These are phyloP conservation scores for Tachina lurida DNA, from an alignment of 2,888 invertebrate species.

Conservation along the genomic window DNA sequence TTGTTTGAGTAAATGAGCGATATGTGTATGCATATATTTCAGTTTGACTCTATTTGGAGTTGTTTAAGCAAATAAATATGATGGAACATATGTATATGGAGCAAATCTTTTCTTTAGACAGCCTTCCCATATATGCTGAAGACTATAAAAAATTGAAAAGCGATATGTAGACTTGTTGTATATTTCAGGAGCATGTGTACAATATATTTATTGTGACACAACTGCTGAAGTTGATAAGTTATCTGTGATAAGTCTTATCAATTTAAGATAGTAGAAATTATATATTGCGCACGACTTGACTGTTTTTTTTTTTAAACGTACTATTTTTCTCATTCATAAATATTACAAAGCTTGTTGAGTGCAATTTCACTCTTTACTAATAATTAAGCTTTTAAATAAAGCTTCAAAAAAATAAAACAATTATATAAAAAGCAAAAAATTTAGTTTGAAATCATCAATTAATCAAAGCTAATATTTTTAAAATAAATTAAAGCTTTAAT, in stretches of 20 bases:
- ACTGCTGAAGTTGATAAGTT: not conserved
- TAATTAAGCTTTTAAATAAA: not conserved
- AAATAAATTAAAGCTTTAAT: not conserved
- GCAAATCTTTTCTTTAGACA: too few relatives aligned
- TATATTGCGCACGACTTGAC: slow-evolving; percentile 43
- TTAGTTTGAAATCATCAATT: slow-evolving; percentile 5
- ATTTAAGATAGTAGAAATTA: slow-evolving; percentile 13
- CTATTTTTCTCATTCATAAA: slow-evolving; percentile 16
- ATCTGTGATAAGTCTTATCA: too few relatives aligned
- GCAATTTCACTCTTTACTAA: slow-evolving; percentile 38
- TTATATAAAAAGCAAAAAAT: slow-evolving; percentile 19
- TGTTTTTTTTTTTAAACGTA: not conserved
- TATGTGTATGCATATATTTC: too few relatives aligned
- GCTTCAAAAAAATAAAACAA: not conserved
- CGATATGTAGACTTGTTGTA: too few relatives aligned
- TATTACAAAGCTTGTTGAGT: slow-evolving; percentile 6
- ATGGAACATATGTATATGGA: too few relatives aligned
- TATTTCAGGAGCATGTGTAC: too few relatives aligned
- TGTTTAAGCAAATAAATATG: too few relatives aligned
- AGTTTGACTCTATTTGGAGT: too few relatives aligned
- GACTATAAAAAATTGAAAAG: too few relatives aligned
- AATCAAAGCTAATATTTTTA: not conserved
- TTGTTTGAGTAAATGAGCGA: too few relatives aligned
- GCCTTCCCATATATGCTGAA: too few relatives aligned
- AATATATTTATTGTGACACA: not conserved